phyloP scores from a whole-genome alignment of 2,797 vertebrate genomes.

The Hyperoplus lanceolatus region DNA sequence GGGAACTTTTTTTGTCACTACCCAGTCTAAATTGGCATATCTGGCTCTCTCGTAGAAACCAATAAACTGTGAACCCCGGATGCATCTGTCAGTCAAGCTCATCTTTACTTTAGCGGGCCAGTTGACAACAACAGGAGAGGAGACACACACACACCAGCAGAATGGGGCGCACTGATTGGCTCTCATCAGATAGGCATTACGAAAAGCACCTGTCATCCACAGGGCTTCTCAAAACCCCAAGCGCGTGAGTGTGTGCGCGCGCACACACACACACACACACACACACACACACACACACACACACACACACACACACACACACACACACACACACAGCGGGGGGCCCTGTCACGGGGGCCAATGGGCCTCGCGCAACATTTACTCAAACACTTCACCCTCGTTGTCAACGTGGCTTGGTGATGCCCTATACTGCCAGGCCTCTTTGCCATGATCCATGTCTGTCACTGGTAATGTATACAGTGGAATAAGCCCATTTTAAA shows the following conservation, averaged over 20 bases:
- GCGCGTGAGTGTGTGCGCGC: no score
- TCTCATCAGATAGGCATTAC: constrained; percentile 94
- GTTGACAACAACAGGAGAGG: constrained; percentile 91
- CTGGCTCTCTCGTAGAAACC: constrained; percentile 95
- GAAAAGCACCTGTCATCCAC: constrained; percentile 94
- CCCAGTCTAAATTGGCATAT: constrained; percentile 98
- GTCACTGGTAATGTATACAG: constrained; percentile 74
- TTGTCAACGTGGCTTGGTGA: constrained; percentile 78
- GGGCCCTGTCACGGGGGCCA: constrained; percentile 85
- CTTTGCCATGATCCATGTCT: constrained; percentile 70
- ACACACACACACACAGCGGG: constrained; percentile 19
- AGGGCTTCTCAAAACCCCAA: constrained; percentile 79
- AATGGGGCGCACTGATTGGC: constrained; percentile 89
- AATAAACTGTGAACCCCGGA: constrained; percentile 98
- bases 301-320: no score
- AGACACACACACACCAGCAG: constrained; percentile 82
- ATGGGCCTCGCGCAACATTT: constrained; percentile 72
- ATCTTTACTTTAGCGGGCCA: constrained; percentile 93
- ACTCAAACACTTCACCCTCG: constrained; percentile 82
- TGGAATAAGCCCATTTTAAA: constrained; percentile 53
- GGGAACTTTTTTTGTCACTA: constrained; percentile 98
- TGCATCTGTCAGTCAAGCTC: constrained; percentile 97
- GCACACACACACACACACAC: no score
- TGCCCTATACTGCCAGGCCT: constrained; percentile 71
- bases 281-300: no score